Evolutionary conservation across 2,797 vertebrate genomes (phyloP).

Genomic region (Mus spretus): DNA sequence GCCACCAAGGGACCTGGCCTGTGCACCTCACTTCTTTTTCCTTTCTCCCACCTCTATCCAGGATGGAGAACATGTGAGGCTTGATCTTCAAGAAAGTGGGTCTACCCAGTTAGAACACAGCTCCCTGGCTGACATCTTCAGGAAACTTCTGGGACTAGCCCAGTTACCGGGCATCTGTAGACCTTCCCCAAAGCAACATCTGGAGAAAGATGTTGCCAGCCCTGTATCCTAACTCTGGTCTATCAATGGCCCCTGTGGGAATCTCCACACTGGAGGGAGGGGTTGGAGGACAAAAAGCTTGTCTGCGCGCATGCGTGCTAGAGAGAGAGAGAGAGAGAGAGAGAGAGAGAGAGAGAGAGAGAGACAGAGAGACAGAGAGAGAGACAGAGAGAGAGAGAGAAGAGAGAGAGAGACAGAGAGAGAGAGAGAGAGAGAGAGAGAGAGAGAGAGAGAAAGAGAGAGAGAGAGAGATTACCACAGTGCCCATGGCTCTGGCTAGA

Average conservation of each 20-base stretch:
- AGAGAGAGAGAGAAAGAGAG: background rate
- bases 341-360: background rate
- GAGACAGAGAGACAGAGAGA: too few relatives aligned
- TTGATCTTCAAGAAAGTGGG: background rate
- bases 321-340: background rate
- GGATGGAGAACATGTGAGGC: background rate
- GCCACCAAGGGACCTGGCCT: constrained; percentile 6
- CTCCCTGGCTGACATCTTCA: background rate
- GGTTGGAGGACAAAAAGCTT: background rate
- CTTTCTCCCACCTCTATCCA: background rate
- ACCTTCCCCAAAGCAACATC: background rate
- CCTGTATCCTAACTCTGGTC: background rate
- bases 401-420: background rate
- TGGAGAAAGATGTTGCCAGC: background rate
- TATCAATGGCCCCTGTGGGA: fast-evolving
- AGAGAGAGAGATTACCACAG: background rate
- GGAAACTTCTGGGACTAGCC: background rate
- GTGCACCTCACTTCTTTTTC: background rate
- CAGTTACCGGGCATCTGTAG: background rate
- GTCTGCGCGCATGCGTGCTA: too few relatives aligned
- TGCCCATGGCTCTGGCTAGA: background rate
- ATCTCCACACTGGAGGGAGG: background rate
- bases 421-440: background rate
- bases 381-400: background rate
- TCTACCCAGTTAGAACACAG: background rate